Evolutionary conservation across 2,113 vertebrate genomes (phyloP).

Genomic region (Nibea albiflora): DNA sequence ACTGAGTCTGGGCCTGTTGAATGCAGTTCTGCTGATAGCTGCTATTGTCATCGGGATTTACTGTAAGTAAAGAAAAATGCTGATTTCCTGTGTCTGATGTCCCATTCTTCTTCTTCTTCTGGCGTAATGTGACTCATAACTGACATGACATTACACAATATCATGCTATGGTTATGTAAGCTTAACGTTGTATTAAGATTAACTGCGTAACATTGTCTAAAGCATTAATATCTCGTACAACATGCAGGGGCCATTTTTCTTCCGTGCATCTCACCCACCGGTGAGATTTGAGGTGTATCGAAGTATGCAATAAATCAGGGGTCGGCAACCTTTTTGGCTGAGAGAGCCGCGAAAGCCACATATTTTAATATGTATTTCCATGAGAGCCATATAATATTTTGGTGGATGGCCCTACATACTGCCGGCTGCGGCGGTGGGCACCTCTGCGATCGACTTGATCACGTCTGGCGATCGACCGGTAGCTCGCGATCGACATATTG

Average conservation of each 20-base stretch:
- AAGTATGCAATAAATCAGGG: background rate
- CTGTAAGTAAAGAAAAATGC: constrained; percentile 63
- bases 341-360: no score
- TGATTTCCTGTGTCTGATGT: background rate
- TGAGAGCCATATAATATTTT: no score
- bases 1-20: constrained; percentile 66
- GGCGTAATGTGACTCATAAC: background rate
- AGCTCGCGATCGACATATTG: no score
- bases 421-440: no score
- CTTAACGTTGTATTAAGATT: background rate
- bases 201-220: background rate
- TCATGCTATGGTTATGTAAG: no score
- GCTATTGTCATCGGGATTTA: constrained; percentile 69
- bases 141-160: background rate
- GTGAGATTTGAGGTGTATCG: background rate
- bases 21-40: constrained; percentile 64
- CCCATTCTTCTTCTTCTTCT: background rate
- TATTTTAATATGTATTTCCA: no score
- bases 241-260: no score
- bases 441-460: no score
- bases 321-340: no score
- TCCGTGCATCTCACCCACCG: background rate
- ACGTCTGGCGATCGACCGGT: no score
- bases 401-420: no score
- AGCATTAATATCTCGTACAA: background rate